phyloP scores from a whole-genome alignment of 2,797 vertebrate genomes.

The Coluber constrictor region DNA sequence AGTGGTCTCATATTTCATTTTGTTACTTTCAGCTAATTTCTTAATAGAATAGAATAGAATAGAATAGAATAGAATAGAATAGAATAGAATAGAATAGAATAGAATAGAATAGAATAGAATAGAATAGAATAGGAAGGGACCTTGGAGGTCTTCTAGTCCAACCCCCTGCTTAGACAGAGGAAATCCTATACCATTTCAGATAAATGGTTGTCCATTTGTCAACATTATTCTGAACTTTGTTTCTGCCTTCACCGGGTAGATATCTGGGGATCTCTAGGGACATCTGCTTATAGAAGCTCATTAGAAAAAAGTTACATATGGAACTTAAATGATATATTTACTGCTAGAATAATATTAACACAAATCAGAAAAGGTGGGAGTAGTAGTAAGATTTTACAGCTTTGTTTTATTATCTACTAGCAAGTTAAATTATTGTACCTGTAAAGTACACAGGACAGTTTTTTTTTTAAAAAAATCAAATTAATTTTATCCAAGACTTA shows the following conservation, averaged over 20 bases:
- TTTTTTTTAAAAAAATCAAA: background rate
- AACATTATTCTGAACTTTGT: background rate
- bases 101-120: no score
- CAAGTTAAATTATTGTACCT: background rate
- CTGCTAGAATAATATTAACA: background rate
- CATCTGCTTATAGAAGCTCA: background rate
- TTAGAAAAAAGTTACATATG: background rate
- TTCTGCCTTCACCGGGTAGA: background rate
- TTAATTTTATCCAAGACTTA: constrained; percentile 48
- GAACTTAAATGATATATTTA: background rate
- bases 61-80: no score
- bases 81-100: no score
- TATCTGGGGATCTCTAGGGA: background rate
- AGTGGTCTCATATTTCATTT: background rate
- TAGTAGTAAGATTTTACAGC: background rate
- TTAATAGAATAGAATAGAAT: no score
- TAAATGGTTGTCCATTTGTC: background rate
- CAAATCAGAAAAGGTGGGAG: background rate
- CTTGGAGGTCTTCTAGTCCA: no score
- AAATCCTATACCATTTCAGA: no score
- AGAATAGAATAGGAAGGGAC: no score
- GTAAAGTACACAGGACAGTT: background rate
- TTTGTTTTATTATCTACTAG: background rate
- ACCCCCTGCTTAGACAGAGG: no score
- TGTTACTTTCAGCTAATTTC: background rate